These are phyloP conservation scores for Engraulis encrasicolus DNA, from an alignment of 2,113 vertebrate species.

Conservation along the genomic window DNA sequence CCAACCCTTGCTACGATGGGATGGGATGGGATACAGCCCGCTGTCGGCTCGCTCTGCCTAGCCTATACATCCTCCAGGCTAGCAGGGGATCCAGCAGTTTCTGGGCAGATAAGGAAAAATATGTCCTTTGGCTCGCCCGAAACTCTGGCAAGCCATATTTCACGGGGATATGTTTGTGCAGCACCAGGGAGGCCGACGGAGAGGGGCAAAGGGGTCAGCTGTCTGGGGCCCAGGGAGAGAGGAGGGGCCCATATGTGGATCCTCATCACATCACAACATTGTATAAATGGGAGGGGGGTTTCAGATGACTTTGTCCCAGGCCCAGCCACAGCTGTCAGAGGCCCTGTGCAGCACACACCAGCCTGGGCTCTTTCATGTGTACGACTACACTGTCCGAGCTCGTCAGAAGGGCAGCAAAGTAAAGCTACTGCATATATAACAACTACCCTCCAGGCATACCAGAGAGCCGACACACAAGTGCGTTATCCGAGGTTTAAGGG, in stretches of 20 bases:
- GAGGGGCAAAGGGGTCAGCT: no score
- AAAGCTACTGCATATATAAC: not conserved
- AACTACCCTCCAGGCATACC: not conserved
- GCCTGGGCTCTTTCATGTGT: not conserved
- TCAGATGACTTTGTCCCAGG: no score
- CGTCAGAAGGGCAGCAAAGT: not conserved
- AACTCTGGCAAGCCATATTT: not conserved
- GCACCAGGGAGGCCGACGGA: no score
- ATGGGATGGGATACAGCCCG: not conserved
- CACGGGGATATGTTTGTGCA: slow-evolving; percentile 8
- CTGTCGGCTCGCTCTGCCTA: not conserved
- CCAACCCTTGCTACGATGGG: not conserved
- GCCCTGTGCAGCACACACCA: no score
- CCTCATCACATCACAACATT: no score
- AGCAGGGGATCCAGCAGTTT: not conserved
- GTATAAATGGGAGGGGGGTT: no score
- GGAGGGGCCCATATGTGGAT: no score
- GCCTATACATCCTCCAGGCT: not conserved
- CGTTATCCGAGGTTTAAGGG: not conserved
- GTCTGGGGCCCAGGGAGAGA: no score
- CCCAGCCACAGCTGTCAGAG: no score
- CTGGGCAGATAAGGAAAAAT: not conserved
- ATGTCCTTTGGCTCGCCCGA: not conserved
- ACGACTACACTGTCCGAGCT: not conserved
- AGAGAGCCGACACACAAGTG: not conserved